Evolutionary conservation across 2,888 invertebrate genomes (phyloP).

Genomic region (Pecten maximus): DNA sequence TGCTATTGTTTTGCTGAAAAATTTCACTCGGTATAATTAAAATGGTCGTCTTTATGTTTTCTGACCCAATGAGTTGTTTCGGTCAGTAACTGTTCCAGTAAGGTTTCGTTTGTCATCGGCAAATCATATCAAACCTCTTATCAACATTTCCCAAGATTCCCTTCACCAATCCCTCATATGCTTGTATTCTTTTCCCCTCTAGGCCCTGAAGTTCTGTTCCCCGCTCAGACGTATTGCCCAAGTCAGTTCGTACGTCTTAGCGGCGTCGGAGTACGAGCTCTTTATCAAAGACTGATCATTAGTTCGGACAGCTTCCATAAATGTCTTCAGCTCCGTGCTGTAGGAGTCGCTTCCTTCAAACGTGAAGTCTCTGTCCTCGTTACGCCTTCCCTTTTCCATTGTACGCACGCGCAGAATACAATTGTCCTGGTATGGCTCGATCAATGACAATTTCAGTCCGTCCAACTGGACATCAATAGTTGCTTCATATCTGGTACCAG

Average conservation of each 20-base stretch:
- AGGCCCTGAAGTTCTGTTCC: background rate
- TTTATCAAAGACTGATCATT: conserved; percentile 47
- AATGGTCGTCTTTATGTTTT: too few species aligned
- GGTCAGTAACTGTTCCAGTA: too few species aligned
- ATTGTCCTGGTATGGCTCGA: conserved; percentile 53
- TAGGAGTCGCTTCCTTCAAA: conserved; percentile 52
- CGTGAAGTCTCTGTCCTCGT: conserved; percentile 52
- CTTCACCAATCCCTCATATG: background rate
- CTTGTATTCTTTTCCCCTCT: background rate
- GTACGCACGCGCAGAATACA: conserved; percentile 53
- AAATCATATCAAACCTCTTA: too few species aligned
- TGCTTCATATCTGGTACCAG: conserved; percentile 54
- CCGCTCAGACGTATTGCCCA: conserved; percentile 48
- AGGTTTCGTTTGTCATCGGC: too few species aligned
- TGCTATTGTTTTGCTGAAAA: too few species aligned
- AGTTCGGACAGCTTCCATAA: conserved; percentile 50
- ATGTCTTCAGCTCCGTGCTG: conserved; percentile 49
- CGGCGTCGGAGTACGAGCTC: conserved; percentile 53
- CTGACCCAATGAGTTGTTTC: too few species aligned
- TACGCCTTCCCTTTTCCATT: conserved; percentile 45
- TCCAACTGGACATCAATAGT: conserved; percentile 57
- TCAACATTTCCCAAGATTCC: too few species aligned
- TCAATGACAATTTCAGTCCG: conserved; percentile 51
- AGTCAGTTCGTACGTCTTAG: conserved; percentile 50
- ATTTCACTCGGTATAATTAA: too few species aligned